Conservation (phyloP, 1,140 invertebrate genomes). For the Danaus plexippus region DNA sequence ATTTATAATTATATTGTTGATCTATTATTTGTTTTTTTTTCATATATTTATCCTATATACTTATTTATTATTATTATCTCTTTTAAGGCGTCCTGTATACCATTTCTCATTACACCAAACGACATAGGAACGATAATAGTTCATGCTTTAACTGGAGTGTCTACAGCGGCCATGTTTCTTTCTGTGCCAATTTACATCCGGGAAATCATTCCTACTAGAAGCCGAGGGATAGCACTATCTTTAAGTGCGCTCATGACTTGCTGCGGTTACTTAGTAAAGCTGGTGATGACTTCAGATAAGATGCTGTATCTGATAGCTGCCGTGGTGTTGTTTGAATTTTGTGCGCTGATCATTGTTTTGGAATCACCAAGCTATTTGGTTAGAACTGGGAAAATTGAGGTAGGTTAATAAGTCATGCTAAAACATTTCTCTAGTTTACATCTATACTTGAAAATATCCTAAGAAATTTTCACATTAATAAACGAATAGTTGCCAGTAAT, state of each 20-base stretch:
- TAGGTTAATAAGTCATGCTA: slow-evolving; percentile 14
- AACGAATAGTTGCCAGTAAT: too few species aligned
- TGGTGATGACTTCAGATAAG: slow-evolving; percentile 32
- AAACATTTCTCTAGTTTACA: too few species aligned
- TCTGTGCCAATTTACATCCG: slow-evolving; percentile 42
- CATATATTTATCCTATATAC: not conserved
- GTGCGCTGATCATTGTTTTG: slow-evolving; percentile 35
- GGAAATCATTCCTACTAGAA: slow-evolving; percentile 30
- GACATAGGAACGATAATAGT: slow-evolving; percentile 29
- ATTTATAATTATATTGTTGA: slow-evolving; percentile 3
- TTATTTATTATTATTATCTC: not conserved
- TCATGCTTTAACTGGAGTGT: slow-evolving; percentile 37
- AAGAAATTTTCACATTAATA: too few species aligned
- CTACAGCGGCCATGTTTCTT: slow-evolving; percentile 42
- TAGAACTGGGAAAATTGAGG: slow-evolving; percentile 40
- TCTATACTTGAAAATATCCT: too few species aligned
- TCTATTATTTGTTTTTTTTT: not conserved
- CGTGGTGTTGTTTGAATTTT: slow-evolving; percentile 38
- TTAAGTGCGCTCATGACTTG: slow-evolving; percentile 38
- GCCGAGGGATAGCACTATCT: slow-evolving; percentile 22
- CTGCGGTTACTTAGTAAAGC: slow-evolving; percentile 36
- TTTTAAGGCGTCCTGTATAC: slow-evolving; percentile 24
- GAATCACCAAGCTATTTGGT: slow-evolving; percentile 50
- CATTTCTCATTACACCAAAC: slow-evolving; percentile 33
- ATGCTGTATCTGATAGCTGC: slow-evolving; percentile 38